Evolutionary conservation across 2,888 invertebrate species (phyloP).

Genomic region (Xanthorhoe designata): DNA sequence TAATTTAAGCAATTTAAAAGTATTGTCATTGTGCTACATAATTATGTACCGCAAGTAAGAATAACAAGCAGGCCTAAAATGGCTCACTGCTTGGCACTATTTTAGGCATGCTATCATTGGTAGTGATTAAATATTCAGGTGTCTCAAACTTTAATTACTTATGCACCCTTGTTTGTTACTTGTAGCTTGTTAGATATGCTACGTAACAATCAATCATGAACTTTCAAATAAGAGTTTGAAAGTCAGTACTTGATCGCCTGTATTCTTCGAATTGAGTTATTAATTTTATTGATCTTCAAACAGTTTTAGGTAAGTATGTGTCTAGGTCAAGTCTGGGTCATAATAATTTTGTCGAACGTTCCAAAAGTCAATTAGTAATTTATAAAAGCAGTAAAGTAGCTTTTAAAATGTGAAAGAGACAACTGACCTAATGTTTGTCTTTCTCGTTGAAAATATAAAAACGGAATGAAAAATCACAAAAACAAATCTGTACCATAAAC

Average conservation of each 20-base stretch:
- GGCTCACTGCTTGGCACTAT: too few species aligned
- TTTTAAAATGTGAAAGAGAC: too few species aligned
- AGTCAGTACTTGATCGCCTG: conserved; percentile 12
- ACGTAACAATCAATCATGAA: too few species aligned
- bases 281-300: neutral
- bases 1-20: too few species aligned
- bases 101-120: too few species aligned
- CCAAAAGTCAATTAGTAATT: neutral
- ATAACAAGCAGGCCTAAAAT: too few species aligned
- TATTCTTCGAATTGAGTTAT: neutral
- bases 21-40: too few species aligned
- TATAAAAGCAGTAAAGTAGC: too few species aligned
- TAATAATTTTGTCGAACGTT: neutral
- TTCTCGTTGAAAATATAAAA: neutral
- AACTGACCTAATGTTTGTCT: too few species aligned
- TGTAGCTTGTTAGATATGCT: conserved; percentile 12
- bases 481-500: conserved; percentile 16
- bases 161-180: conserved; percentile 42
- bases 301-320: neutral
- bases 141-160: conserved; percentile 33
- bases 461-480: neutral
- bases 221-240: conserved; percentile 9
- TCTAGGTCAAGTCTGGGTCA: neutral
- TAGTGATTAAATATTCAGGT: conserved; percentile 7
- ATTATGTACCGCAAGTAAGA: too few species aligned